Conservation (phyloP, 2,888 invertebrate genomes). For the Drosophila dives region DNA sequence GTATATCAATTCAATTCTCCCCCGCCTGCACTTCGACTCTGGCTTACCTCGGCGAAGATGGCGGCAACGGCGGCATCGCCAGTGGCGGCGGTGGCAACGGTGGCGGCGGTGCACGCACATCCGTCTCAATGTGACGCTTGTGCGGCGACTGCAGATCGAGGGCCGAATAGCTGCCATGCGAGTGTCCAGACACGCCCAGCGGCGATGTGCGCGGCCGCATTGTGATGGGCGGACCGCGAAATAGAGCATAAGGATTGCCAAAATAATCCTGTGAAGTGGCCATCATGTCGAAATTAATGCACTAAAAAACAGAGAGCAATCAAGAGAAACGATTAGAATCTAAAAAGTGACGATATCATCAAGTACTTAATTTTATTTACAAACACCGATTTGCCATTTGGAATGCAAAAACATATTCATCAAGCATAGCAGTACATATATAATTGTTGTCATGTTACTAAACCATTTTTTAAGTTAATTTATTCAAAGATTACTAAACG, state of each 20-base stretch:
- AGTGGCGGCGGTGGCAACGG: slow-evolving; percentile 80
- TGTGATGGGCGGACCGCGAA: slow-evolving; percentile 83
- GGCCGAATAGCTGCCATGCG: slow-evolving; percentile 55
- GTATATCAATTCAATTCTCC: slow-evolving; percentile 42
- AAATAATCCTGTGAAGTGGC: slow-evolving; percentile 84
- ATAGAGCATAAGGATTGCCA: slow-evolving; percentile 84
- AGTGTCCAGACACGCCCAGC: slow-evolving; percentile 74
- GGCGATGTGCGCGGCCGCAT: slow-evolving; percentile 83
- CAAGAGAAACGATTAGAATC: background rate
- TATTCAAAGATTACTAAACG: slow-evolving; percentile 72
- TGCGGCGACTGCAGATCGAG: slow-evolving; percentile 84
- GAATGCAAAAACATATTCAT: slow-evolving; percentile 1
- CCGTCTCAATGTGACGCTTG: slow-evolving; percentile 82
- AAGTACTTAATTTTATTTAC: background rate
- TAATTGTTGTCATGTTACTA: slow-evolving; percentile 57
- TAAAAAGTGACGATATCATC: background rate
- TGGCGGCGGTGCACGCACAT: slow-evolving; percentile 80
- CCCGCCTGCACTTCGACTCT: slow-evolving; percentile 42
- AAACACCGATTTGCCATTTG: background rate
- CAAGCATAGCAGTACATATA: slow-evolving; percentile 22
- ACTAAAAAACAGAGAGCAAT: slow-evolving; percentile 47
- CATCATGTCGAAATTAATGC: slow-evolving; percentile 77
- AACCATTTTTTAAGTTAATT: slow-evolving; percentile 57
- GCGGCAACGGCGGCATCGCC: slow-evolving; percentile 72
- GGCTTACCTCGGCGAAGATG: slow-evolving; percentile 84